Percentiles rank a stretch among this genome's conserved stretches.
Conservation (phyloP, 2,113 vertebrate genomes). For the Amphiprion percula region DNA sequence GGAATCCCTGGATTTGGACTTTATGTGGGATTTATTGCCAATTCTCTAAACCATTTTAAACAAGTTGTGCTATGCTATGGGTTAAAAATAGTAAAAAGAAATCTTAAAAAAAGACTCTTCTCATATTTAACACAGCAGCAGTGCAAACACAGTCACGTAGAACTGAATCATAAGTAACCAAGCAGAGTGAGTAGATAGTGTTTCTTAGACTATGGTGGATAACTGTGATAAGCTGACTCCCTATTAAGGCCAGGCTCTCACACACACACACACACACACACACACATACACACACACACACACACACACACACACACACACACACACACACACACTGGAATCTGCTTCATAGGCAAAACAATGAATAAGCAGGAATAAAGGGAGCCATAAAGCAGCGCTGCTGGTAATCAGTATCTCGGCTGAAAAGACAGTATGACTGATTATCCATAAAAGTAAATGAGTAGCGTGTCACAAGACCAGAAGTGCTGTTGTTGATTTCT, state of each 20-base stretch:
- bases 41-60: not conserved
- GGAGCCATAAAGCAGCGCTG: conserved; percentile 51
- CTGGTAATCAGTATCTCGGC: conserved; percentile 65
- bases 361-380: conserved; percentile 58
- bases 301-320: conserved; percentile 37
- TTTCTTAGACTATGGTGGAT: conserved; percentile 30
- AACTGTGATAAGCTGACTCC: conserved; percentile 52
- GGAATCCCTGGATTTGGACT: not conserved
- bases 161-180: conserved; percentile 29
- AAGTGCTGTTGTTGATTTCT: conserved; percentile 54
- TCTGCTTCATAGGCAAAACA: conserved; percentile 60
- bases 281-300: conserved; percentile 37
- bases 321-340: conserved; percentile 1
- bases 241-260: conserved; percentile 34
- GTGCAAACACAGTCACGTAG: not conserved
- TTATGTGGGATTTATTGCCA: not conserved
- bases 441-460: conserved; percentile 73
- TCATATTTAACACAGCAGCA: not conserved
- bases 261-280: conserved; percentile 40
- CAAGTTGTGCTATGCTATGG: not conserved
- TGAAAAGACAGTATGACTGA: conserved; percentile 39
- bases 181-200: conserved; percentile 15
- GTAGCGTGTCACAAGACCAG: conserved; percentile 72
- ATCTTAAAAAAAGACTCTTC: not conserved
- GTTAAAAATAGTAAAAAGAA: too few species aligned